Percentiles rank a stretch among this genome's conserved stretches.
These are phyloP conservation scores for Brachionus sp. DNA, from an alignment of 1,140 invertebrate species.

Conservation along the genomic window DNA sequence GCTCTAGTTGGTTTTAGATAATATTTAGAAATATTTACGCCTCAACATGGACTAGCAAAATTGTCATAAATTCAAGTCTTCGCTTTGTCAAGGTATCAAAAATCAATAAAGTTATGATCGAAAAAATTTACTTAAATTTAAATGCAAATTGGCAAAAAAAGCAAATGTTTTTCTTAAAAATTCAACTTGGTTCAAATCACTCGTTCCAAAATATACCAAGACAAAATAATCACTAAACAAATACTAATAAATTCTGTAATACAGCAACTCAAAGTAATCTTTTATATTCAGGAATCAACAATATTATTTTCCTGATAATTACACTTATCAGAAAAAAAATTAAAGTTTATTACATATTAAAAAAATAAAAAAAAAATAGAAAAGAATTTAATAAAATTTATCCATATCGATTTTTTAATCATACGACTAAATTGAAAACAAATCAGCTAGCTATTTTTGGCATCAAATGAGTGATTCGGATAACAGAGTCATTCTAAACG, in stretches of 20 bases:
- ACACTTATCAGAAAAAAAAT: conserved; percentile 12
- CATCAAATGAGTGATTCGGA: conserved; percentile 74
- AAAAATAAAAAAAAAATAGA: neutral
- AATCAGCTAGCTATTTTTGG: neutral
- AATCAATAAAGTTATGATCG: conserved; percentile 3
- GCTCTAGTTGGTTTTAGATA: neutral
- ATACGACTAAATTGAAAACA: neutral
- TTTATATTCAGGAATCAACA: conserved; percentile 16
- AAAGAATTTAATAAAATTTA: neutral
- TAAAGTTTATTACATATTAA: conserved; percentile 28
- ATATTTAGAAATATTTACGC: neutral
- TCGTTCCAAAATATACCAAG: neutral
- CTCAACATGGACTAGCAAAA: neutral
- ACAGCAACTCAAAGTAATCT: conserved; percentile 27
- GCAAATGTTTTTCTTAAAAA: conserved; percentile 7
- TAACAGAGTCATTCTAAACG: conserved; percentile 95
- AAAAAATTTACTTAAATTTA: neutral
- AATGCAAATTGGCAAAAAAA: neutral
- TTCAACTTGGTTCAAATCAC: neutral
- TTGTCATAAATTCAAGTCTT: neutral
- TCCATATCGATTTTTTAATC: conserved; percentile 11
- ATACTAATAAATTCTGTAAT: conserved; percentile 8
- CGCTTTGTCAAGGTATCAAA: neutral
- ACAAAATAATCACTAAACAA: conserved; percentile 30
- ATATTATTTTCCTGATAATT: conserved; percentile 19